Conservation (phyloP, 2,113 vertebrate genomes). For the Paramisgurnus dabryanus region DNA sequence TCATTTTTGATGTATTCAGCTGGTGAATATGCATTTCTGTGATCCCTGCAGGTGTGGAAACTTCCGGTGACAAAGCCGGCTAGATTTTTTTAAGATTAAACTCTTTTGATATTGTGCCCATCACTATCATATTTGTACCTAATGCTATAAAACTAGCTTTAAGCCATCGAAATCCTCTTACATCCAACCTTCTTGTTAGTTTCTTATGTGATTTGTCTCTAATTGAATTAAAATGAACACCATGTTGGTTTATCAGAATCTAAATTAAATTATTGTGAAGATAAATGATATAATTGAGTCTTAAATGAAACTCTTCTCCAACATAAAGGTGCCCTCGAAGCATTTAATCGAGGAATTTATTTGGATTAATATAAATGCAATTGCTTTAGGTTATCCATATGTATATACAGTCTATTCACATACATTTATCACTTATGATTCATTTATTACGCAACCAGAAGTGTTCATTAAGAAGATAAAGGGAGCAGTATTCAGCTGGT, state of each 20-base stretch:
- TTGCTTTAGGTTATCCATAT: no score
- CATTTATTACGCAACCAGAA: no score
- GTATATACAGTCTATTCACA: no score
- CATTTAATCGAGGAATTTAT: no score
- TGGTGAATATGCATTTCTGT: background rate
- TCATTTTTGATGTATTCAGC: background rate
- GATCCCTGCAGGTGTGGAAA: background rate
- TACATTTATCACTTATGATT: no score
- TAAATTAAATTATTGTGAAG: no score
- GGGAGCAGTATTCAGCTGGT: no score
- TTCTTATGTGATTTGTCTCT: background rate
- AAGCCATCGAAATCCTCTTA: slow-evolving; percentile 1
- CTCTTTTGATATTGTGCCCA: background rate
- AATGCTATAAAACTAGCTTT: background rate
- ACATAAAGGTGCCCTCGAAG: no score
- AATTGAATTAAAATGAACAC: background rate
- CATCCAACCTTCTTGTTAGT: slow-evolving; percentile 2
- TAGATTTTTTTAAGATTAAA: slow-evolving; percentile 1
- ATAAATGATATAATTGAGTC: no score
- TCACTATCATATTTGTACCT: slow-evolving; percentile 7
- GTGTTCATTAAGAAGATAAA: no score
- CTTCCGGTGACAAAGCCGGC: background rate
- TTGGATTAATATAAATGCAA: no score
- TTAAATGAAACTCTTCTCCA: no score
- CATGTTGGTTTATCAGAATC: background rate